These are phyloP conservation scores for Lytechinus pictus DNA, from an alignment of 35 echinoderm and acorn worm species.

Conservation along the genomic window DNA sequence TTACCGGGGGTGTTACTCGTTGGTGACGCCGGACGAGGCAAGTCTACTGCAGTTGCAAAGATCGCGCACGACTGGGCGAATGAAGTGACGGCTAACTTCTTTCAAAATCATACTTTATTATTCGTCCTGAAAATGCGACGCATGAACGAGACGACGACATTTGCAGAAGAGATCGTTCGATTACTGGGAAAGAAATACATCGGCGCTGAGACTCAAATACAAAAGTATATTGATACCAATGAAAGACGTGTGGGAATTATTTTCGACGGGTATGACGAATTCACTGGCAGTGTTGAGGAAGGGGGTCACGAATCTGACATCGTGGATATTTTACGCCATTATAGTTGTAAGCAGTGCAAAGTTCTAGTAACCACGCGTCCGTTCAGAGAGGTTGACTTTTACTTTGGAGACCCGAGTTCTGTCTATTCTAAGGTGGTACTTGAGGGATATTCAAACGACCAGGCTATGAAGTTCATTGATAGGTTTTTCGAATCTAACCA, in stretches of 20 bases:
- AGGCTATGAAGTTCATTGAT: too few relatives aligned
- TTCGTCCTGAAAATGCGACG: not conserved
- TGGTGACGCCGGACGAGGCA: not conserved
- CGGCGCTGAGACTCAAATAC: not conserved
- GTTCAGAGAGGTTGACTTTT: not conserved
- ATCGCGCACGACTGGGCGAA: not conserved
- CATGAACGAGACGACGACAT: not conserved
- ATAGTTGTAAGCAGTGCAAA: not conserved
- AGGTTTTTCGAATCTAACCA: not conserved
- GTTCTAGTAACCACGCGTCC: not conserved
- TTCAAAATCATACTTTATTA: not conserved
- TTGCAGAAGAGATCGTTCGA: not conserved
- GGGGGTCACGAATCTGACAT: not conserved
- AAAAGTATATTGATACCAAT: not conserved
- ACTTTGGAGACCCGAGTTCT: not conserved
- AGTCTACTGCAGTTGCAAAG: not conserved
- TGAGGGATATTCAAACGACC: too few relatives aligned
- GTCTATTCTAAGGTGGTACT: too few relatives aligned
- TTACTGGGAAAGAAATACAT: not conserved
- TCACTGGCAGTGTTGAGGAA: not conserved
- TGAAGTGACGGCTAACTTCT: not conserved
- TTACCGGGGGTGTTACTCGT: not conserved
- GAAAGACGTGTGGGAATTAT: not conserved
- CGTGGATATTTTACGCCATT: not conserved
- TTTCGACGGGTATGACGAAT: conserved; percentile 7